Evolutionary conservation across 2,888 invertebrate species (phyloP).

Genomic region (Temnothorax ravouxi): DNA sequence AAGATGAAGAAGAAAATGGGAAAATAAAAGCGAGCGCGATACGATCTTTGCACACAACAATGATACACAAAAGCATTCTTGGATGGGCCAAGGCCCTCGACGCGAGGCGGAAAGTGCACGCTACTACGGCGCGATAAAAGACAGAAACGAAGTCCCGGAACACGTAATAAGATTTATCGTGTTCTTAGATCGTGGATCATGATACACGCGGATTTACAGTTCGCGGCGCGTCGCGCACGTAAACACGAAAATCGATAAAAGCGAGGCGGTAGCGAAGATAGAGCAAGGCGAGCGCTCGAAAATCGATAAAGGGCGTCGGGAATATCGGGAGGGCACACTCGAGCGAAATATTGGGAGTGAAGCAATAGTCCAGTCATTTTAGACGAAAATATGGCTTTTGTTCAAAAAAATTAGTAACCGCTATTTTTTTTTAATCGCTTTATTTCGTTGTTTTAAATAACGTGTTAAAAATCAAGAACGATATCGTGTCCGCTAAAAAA

Average conservation of each 20-base stretch:
- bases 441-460: no score
- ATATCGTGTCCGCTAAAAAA: no score
- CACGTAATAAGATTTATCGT: conserved; percentile 74
- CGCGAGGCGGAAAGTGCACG: conserved; percentile 62
- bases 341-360: conserved; percentile 53
- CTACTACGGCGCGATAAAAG: conserved; percentile 64
- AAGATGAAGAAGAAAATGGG: conserved; percentile 42
- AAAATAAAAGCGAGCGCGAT: conserved; percentile 33
- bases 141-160: conserved; percentile 70
- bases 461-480: no score
- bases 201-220: conserved; percentile 73
- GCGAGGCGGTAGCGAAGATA: conserved; percentile 35
- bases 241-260: conserved; percentile 70
- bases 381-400: no score
- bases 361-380: no score
- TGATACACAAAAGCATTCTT: conserved; percentile 55
- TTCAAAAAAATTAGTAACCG: no score
- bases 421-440: no score
- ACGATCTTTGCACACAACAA: conserved; percentile 36
- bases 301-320: conserved; percentile 55
- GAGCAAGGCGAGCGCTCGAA: conserved; percentile 43
- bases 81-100: conserved; percentile 46
- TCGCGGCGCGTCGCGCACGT: conserved; percentile 63
- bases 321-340: conserved; percentile 64
- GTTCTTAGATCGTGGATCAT: conserved; percentile 75